Conservation (phyloP, 2,888 invertebrate genomes). For the Xanthorhoe designata region DNA sequence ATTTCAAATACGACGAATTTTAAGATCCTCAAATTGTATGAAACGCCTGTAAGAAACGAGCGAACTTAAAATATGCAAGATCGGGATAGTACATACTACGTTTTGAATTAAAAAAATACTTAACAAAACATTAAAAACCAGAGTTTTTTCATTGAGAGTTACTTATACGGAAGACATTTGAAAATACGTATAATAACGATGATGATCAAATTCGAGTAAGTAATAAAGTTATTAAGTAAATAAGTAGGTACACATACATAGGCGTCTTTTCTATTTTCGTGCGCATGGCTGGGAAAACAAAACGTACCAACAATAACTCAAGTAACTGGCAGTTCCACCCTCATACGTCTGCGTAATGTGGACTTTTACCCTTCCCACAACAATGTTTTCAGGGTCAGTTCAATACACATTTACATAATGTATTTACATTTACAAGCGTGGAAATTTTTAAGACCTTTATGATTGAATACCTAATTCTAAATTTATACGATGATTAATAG, state of each 20-base stretch:
- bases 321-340: constrained; percentile 35
- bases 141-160: too few species aligned
- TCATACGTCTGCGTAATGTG: constrained; percentile 37
- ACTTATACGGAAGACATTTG: too few species aligned
- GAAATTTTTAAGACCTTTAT: constrained; percentile 3
- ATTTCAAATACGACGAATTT: too few species aligned
- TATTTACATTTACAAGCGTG: constrained; percentile 4
- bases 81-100: too few species aligned
- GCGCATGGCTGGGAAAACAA: constrained; percentile 28
- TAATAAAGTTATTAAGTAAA: neutral
- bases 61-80: too few species aligned
- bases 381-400: constrained; percentile 37
- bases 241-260: too few species aligned
- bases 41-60: too few species aligned
- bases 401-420: constrained; percentile 9
- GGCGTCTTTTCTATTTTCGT: constrained; percentile 31
- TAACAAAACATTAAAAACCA: too few species aligned
- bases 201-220: neutral
- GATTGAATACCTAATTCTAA: neutral
- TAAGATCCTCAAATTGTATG: too few species aligned
- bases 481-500: neutral
- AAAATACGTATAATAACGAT: neutral
- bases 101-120: too few species aligned
- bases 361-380: constrained; percentile 35
- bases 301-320: constrained; percentile 34